Evolutionary conservation across 2,113 vertebrate genomes (phyloP).

Genomic region (Grantiella picta): DNA sequence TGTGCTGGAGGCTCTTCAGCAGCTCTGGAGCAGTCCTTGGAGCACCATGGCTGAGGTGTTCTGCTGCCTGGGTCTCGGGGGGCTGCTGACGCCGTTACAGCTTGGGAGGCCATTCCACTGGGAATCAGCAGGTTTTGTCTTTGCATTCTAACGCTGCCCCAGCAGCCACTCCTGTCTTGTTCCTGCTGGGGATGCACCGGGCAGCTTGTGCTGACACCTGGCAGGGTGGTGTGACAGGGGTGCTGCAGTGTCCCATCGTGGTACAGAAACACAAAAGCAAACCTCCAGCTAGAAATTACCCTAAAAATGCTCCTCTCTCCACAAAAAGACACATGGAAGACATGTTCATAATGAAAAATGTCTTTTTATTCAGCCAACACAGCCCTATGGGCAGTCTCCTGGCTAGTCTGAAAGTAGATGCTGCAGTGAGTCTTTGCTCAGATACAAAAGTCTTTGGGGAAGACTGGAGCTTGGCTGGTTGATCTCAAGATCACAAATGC

Average conservation of each 20-base stretch:
- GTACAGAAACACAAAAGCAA: fast-evolving
- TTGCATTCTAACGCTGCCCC: background rate
- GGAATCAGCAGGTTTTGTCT: background rate
- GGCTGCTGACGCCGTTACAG: background rate
- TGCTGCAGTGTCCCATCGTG: background rate
- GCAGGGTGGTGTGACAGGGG: background rate
- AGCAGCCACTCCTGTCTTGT: background rate
- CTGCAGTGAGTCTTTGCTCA: background rate
- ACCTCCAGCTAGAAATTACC: background rate
- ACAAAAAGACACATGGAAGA: background rate
- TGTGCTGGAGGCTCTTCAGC: background rate
- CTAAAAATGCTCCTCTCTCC: background rate
- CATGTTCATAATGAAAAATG: background rate
- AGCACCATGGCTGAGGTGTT: fast-evolving
- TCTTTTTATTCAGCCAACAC: background rate
- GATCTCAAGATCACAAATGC: background rate
- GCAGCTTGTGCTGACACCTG: background rate
- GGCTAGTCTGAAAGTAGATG: background rate
- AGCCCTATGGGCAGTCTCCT: background rate
- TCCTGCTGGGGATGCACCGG: background rate
- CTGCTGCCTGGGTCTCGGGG: background rate
- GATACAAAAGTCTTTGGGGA: background rate
- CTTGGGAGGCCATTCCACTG: background rate
- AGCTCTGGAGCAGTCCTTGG: background rate
- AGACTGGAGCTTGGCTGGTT: background rate